Percentiles rank a stretch among this genome's conserved stretches.
Conservation (phyloP, 2,888 invertebrate genomes). For the Tyria jacobaeae region DNA sequence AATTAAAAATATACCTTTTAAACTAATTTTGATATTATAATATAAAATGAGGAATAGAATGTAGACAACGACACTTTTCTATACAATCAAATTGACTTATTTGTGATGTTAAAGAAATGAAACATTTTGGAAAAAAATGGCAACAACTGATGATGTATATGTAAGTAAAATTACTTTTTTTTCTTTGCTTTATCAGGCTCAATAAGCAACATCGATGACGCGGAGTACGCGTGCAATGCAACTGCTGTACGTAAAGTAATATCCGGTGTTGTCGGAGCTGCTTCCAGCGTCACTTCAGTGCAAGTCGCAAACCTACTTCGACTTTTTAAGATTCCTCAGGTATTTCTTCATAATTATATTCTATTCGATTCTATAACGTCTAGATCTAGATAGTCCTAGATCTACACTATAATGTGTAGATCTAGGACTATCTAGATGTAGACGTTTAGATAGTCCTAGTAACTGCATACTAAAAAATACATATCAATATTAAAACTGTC, state of each 20-base stretch:
- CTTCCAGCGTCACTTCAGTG: constrained; percentile 97
- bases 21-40: background rate
- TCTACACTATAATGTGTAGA: too few relatives aligned
- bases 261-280: constrained; percentile 75
- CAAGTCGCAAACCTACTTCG: constrained; percentile 95
- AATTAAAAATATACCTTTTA: background rate
- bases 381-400: too few relatives aligned
- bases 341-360: constrained; percentile 23
- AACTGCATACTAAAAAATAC: too few relatives aligned
- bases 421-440: too few relatives aligned
- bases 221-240: constrained; percentile 95
- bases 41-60: background rate
- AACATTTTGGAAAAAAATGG: background rate
- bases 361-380: too few relatives aligned
- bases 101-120: background rate
- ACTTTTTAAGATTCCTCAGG: constrained; percentile 95
- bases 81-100: background rate
- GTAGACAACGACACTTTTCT: background rate
- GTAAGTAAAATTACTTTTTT: background rate
- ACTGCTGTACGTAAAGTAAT: constrained; percentile 93
- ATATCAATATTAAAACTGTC: too few relatives aligned
- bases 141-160: background rate
- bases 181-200: constrained; percentile 90
- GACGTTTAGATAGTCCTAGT: too few relatives aligned
- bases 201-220: constrained; percentile 97